A percentile compares a stretch with the other conserved stretches of the same genome.
Conservation (phyloP, 2,113 vertebrate species). For the Anser cygnoides region DNA sequence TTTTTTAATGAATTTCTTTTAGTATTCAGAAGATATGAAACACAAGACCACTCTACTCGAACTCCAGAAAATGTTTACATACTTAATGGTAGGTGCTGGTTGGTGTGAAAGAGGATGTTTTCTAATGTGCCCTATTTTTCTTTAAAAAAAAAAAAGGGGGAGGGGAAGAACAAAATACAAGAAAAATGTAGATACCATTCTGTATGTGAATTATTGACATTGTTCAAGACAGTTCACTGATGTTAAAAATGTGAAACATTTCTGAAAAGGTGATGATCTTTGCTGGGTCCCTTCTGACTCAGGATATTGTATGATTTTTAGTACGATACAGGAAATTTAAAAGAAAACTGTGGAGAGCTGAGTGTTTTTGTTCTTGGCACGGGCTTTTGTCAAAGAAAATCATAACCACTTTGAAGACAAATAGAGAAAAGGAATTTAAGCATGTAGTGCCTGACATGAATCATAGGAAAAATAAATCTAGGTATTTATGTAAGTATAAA, state of each 20-base stretch:
- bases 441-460: not conserved
- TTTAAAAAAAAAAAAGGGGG: no score
- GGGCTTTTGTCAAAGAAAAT: not conserved
- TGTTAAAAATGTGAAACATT: not conserved
- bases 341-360: not conserved
- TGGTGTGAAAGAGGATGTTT: slow-evolving; percentile 33
- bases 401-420: not conserved
- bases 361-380: not conserved
- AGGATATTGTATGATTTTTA: not conserved
- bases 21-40: slow-evolving; percentile 99
- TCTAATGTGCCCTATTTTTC: not conserved
- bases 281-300: not conserved
- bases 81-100: slow-evolving; percentile 97
- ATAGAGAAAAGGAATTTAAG: not conserved
- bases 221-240: not conserved
- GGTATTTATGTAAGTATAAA: not conserved
- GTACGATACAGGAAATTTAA: not conserved
- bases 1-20: not conserved
- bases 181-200: not conserved
- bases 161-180: no score
- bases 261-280: not conserved
- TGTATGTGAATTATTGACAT: not conserved
- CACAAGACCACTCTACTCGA: slow-evolving; percentile 98
- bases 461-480: not conserved
- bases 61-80: slow-evolving; percentile 99